Conservation (phyloP, 1,140 invertebrate species). For the Euwallacea fornicatus region DNA sequence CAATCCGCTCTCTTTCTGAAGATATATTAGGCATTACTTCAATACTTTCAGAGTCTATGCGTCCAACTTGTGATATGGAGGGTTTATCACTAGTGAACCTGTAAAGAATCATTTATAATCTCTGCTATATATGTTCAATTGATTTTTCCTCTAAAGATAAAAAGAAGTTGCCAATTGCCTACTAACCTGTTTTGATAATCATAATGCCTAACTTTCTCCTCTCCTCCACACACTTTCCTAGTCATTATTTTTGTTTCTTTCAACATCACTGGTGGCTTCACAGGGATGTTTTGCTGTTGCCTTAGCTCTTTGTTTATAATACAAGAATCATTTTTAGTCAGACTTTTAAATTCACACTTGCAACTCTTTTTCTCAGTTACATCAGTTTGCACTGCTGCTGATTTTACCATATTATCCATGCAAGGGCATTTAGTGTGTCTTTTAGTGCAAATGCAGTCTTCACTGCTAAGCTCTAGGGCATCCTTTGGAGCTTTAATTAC, state of each 20-base stretch:
- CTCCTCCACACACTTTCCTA: no score
- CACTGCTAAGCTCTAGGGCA: conserved; percentile 34
- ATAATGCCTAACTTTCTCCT: conserved; percentile 40
- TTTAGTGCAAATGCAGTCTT: conserved; percentile 32
- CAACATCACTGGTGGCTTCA: conserved; percentile 41
- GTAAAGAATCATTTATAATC: neutral
- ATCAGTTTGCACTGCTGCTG: conserved; percentile 25
- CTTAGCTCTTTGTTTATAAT: neutral
- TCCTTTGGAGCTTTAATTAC: conserved; percentile 10
- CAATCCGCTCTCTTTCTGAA: conserved; percentile 41
- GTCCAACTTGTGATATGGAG: conserved; percentile 39
- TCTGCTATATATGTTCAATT: no score
- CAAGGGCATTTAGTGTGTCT: conserved; percentile 11
- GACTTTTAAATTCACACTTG: conserved; percentile 8
- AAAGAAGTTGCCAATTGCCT: conserved; percentile 3
- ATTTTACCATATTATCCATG: conserved; percentile 10
- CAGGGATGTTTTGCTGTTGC: conserved; percentile 37
- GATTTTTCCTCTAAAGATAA: no score
- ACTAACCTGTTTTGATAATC: conserved; percentile 42
- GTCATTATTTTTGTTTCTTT: conserved; percentile 18
- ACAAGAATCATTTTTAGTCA: neutral
- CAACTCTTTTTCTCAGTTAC: neutral
- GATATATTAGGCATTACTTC: conserved; percentile 35
- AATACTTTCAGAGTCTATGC: conserved; percentile 37
- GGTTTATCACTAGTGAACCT: conserved; percentile 32